Evolutionary conservation across 35 echinoderm and acorn worm genomes (phyloP), one percentile per base, ranked within the genome.

Genomic region (Chiridota heheva): DNA sequence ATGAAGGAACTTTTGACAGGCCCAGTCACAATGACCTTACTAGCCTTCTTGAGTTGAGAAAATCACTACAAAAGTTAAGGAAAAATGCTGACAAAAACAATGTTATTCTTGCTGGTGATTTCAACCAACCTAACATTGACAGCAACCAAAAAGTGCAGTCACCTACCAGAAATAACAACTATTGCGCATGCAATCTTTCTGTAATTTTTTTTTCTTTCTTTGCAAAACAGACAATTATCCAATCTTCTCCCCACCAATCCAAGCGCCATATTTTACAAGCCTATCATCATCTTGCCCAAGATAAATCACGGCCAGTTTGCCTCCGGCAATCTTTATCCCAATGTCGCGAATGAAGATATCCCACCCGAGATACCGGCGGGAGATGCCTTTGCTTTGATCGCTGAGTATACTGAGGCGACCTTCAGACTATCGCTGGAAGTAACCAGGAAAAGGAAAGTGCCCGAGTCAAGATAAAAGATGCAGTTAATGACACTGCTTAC

Each of bases 231-330:
- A n/a, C n/a, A n/a, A n/a, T n/a, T n/a, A n/a, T n/a, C n/a, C n/a
- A n/a, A n/a, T n/a, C n/a, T n/a, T n/a, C n/a, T n/a, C n/a, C n/a
- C 4, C 3, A 70, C 47, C 5, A 37, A 63, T 36, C 49, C 74
- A n/a, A 45, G 22, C 18, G 44, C 66, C 15, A 28, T 58, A 20
- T 45, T 80, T 22, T 67, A 60, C 32, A 69, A 81, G 59, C 32
- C 86, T 5, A 64, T 88, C 76, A 33, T 80, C 40, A 20, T 88
- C 36, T 28, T 88, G 42, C n/a, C 70, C 16, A 77, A 53, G 2
- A 32, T 81, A 22, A 88, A 88, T 43, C 86, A 88, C 48, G 77
- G 77, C 30, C 75, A 72, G 29, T 88, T 81, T 72, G 76, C 86
- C 5, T 70, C 86, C 5, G 86, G 86, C 0, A 48, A 79, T 1